These are phyloP conservation scores for Macrostomum cliftonense DNA, from an alignment of 2,888 invertebrate genomes.

Conservation along the genomic window DNA sequence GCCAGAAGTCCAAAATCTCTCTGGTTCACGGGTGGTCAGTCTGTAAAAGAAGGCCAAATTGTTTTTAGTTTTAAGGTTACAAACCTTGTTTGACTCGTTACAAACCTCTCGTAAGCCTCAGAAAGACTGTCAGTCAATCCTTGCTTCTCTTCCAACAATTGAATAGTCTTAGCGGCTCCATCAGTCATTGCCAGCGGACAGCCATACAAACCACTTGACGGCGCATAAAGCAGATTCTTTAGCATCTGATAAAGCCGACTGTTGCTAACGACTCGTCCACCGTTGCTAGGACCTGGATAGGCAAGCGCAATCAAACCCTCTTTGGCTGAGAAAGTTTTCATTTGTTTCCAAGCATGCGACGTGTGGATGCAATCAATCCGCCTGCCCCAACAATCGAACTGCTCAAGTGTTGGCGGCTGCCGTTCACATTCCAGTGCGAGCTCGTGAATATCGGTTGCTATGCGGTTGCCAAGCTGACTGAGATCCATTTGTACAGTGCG, in stretches of 20 bases:
- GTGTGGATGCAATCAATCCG: slow-evolving; percentile 41
- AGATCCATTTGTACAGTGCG: slow-evolving; percentile 27
- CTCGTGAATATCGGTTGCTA: slow-evolving; percentile 39
- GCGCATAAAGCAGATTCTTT: slow-evolving; percentile 41
- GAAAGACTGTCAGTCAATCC: background rate
- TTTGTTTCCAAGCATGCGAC: slow-evolving; percentile 41
- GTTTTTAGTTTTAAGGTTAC: too few species aligned
- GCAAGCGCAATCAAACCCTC: slow-evolving; percentile 43
- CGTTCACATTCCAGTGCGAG: slow-evolving; percentile 39
- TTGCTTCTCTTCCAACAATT: slow-evolving; percentile 19
- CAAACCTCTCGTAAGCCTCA: background rate
- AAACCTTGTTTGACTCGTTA: too few species aligned
- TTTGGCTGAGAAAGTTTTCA: slow-evolving; percentile 42
- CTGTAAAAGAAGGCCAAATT: slow-evolving; percentile 9
- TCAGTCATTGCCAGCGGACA: slow-evolving; percentile 47
- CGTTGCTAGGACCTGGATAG: slow-evolving; percentile 20
- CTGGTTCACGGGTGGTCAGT: slow-evolving; percentile 37
- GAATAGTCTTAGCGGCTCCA: slow-evolving; percentile 43
- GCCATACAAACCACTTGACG: slow-evolving; percentile 42
- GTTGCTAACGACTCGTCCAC: slow-evolving; percentile 2
- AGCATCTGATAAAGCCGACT: slow-evolving; percentile 41
- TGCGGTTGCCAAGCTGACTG: slow-evolving; percentile 39
- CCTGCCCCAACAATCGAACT: slow-evolving; percentile 42
- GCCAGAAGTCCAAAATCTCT: slow-evolving; percentile 44
- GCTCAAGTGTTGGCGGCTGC: slow-evolving; percentile 38